Evolutionary conservation across 2,113 vertebrate genomes (phyloP).

Genomic region (Rhineura floridana): DNA sequence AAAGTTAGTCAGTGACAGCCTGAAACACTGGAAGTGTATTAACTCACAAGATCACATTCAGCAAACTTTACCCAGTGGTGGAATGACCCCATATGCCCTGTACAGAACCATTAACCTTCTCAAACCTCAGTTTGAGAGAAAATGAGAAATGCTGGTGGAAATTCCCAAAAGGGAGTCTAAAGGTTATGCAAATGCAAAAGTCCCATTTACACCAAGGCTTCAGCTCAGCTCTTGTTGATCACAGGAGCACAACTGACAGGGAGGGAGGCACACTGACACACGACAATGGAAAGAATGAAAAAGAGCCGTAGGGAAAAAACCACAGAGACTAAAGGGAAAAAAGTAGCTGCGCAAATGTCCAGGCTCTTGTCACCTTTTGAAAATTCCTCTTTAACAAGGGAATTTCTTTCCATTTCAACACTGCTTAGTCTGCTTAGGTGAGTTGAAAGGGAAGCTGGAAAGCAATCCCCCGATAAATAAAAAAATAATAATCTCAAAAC

Average conservation of each 20-base stretch:
- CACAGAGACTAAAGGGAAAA: too few relatives aligned
- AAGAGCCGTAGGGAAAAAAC: too few relatives aligned
- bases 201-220: not conserved
- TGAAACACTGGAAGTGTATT: not conserved
- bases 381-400: not conserved
- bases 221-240: not conserved
- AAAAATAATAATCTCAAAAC: too few relatives aligned
- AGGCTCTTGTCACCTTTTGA: not conserved
- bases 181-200: not conserved
- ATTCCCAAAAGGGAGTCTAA: not conserved
- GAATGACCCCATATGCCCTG: constrained; percentile 15
- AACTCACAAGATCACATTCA: constrained; percentile 15
- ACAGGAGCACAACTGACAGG: not conserved
- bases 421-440: not conserved
- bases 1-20: constrained; percentile 23
- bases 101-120: not conserved
- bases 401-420: not conserved
- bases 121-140: not conserved
- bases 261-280: not conserved
- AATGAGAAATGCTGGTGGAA: not conserved
- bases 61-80: not conserved
- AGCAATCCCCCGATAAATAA: not conserved
- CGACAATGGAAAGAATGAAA: too few relatives aligned
- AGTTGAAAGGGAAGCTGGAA: not conserved
- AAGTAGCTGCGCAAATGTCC: too few relatives aligned